A percentile compares a stretch with the other conserved stretches of the same genome.
These are phyloP conservation scores for Dissostichus mawsoni DNA, from an alignment of 2,113 vertebrate genomes.

Conservation along the genomic window DNA sequence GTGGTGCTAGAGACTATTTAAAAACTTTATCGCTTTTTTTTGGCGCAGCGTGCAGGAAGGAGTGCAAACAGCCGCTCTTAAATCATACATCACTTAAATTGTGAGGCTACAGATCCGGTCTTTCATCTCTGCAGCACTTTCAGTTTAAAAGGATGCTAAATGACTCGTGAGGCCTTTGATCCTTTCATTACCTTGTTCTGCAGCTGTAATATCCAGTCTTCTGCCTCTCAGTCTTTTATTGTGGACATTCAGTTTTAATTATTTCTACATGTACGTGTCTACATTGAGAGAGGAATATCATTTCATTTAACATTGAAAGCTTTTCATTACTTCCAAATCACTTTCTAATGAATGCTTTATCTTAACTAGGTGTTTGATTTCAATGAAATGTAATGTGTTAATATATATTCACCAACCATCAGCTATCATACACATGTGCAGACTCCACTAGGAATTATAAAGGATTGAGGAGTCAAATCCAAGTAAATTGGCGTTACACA, in stretches of 20 bases:
- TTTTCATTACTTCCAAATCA: background rate
- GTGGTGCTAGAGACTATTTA: background rate
- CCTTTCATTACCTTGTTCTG: background rate
- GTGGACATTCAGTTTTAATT: background rate
- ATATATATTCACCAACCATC: too few species aligned
- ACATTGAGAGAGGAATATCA: too few species aligned
- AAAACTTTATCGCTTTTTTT: background rate
- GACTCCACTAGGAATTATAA: too few species aligned
- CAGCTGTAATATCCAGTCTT: background rate
- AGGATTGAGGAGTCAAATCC: too few species aligned
- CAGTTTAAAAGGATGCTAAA: slow-evolving; percentile 21
- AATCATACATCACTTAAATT: background rate
- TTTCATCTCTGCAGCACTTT: slow-evolving; percentile 12
- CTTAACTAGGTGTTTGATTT: too few species aligned
- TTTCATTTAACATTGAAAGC: background rate
- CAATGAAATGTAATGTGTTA: too few species aligned
- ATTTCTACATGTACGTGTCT: background rate
- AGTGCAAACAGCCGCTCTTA: background rate
- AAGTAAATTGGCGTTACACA: too few species aligned
- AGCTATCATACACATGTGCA: too few species aligned
- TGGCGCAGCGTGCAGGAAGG: background rate
- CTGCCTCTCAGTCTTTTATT: background rate
- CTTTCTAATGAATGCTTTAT: background rate
- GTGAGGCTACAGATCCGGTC: background rate
- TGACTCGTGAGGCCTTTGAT: slow-evolving; percentile 37